Conservation (phyloP, 2,888 invertebrate species). For the Cryptus viduatorius region DNA sequence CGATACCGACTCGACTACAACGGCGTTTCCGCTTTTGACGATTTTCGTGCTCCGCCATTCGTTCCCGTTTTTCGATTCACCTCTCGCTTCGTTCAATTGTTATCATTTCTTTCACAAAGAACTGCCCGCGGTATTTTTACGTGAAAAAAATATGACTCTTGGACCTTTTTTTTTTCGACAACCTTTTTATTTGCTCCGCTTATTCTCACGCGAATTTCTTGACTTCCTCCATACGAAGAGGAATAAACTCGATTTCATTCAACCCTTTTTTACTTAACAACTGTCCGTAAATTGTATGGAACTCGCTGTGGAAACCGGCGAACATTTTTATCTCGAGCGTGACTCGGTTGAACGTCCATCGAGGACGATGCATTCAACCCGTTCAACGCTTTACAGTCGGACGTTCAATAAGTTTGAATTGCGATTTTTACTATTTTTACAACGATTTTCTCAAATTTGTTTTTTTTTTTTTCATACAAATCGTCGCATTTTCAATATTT, state of each 20-base stretch:
- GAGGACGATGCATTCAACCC: neutral
- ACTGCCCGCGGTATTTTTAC: neutral
- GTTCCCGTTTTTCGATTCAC: neutral
- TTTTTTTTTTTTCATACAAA: too few relatives aligned
- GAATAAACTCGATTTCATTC: conserved; percentile 13
- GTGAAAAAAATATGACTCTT: neutral
- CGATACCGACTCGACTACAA: neutral
- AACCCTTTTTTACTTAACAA: neutral
- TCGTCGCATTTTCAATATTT: too few relatives aligned
- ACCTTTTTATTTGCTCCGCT: neutral
- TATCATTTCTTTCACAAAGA: neutral
- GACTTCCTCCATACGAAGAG: conserved; percentile 71
- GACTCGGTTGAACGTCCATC: conserved; percentile 11
- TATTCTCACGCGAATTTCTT: neutral
- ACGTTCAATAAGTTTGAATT: neutral
- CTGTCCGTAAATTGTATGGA: conserved; percentile 5
- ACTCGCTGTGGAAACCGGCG: neutral
- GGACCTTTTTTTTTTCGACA: neutral
- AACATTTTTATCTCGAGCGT: conserved; percentile 26
- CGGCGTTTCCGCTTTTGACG: neutral
- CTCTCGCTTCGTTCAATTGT: neutral
- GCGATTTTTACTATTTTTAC: too few relatives aligned
- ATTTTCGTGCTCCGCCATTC: neutral
- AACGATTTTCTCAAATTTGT: too few relatives aligned
- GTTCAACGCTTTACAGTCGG: neutral